Evolutionary conservation across 2,888 invertebrate species (phyloP), one percentile per base, ranked within the genome.

Genomic region (Leptinotarsa peninsularis): DNA sequence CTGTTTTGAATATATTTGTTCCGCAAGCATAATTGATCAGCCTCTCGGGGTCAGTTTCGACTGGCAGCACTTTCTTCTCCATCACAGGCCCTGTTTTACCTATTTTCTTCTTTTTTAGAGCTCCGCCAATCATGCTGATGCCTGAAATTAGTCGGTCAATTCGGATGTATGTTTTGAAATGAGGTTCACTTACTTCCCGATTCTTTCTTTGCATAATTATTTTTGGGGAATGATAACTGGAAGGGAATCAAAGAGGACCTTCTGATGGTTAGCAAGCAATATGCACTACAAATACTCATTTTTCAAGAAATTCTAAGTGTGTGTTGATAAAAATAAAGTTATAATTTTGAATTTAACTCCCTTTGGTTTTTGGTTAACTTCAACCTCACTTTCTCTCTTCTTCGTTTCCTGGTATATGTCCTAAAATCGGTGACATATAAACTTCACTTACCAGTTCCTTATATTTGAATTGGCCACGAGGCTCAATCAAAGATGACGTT

Each of bases 11-110:
- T 72, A 96, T 93, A 86, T 98, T 97, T 74, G 94, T 94, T 3
- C 98, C 98, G 83, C 98, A 98, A 13, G 95, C 93, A 85, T 91
- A 93, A 73, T 89, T 93, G 0, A 94, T 91, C 49, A 98, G 89
- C 86, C 92, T 94, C 33, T 92, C 88, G 0, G 94, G 90, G 88
- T 98, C 97, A 0, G 92, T 95, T 89, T 97, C 98, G 2, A 97
- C 97, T 0, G 95, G 94, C 76, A 96, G 87, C 50, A 91, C 89
- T 83, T 91, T 92, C 87, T 95, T 95, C 85, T 95, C 93, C 83
- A 92, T 89, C 14, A 91, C 84, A 3, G 91, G 90, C 0, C 93
- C 91, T 3, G 91, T 82, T 87, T 93, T 93, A 15, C 91, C 92
- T 0, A 88, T 84, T 84, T 92, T 93, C 86, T 93, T 92, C 83